A percentile compares a stretch with the other conserved stretches of the same genome.
These are phyloP conservation scores for Lepidurus couesii DNA, from an alignment of 1,140 invertebrate genomes.

Conservation along the genomic window DNA sequence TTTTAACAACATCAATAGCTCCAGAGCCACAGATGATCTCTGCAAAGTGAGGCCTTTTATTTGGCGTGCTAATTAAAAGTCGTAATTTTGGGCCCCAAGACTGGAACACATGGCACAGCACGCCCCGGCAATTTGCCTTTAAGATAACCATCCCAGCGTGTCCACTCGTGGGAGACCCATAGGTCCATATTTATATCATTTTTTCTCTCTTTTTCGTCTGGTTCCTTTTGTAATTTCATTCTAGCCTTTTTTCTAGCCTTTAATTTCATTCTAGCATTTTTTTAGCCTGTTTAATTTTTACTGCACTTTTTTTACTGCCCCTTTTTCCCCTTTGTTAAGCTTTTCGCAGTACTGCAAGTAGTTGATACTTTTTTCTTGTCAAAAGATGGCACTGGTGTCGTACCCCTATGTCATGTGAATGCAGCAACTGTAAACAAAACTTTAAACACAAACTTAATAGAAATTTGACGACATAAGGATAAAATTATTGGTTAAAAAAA, in stretches of 20 bases:
- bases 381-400: no score
- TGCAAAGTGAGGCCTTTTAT: not conserved
- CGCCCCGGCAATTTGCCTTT: conserved; percentile 9
- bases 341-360: not conserved
- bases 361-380: not conserved
- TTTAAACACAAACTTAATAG: no score
- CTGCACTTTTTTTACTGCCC: not conserved
- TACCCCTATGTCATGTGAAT: no score
- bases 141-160: conserved; percentile 12
- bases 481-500: no score
- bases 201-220: not conserved
- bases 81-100: not conserved
- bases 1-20: no score
- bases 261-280: no score
- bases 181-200: conserved; percentile 1
- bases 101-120: conserved; percentile 17
- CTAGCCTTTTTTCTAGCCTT: not conserved
- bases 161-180: not conserved
- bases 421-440: no score
- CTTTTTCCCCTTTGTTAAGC: not conserved
- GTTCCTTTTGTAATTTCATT: not conserved
- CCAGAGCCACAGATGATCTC: not conserved
- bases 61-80: conserved; percentile 10
- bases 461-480: no score
- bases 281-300: not conserved